Base-by-base conservation (phyloP, 2,113 vertebrate species). In the Dryoscopus gambensis region DNA sequence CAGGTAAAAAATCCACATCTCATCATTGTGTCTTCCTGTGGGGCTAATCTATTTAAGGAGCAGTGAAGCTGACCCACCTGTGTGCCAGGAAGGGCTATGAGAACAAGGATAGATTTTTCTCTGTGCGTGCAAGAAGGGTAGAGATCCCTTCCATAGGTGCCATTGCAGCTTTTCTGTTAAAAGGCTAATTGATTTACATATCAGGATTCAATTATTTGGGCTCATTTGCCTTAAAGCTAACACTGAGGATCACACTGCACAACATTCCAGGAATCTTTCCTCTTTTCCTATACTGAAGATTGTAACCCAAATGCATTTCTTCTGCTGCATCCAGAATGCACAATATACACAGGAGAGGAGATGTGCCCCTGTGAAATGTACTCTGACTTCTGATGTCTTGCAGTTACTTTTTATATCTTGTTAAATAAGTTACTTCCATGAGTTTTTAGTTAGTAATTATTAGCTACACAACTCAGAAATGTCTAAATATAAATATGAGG, bases 401-500 rank as follows among this genome's bases (percentile, higher is more conserved):
- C 89, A 90, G 62, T 95, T 84, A 93, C 67, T 83, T 67, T 79
- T 70, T 87, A 94, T 91, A 95, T 96, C 69, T 70, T 65, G 62
- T 84, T 96, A 94, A 97, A 95, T 92, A 97, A 97, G 85, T 90
- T 71, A 96, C 70, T 97, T 95, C 91, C 83, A 83, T 59, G 81
- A 91, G 86, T 57, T 97, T 94, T 91, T 90, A 89, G 69, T 96
- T 94, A 96, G 42, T 90, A 97, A 92, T 96, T 97, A 97, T 94
- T 95, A 98, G 89, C 57, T 95, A 91, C 89, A 92, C 44, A 80
- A 94, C 64, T 96, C 87, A 96, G 87, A 98, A 96, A 89, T 88
- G 52, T 76, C 88, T 87, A 95, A 96, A 84, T 94, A 96, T 97
- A 97, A 97, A 96, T 95, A 86, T 50, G 57, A 53, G 63, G 39